These are phyloP conservation scores for Hartigia nigra DNA, from an alignment of 2,888 invertebrate genomes.

Conservation along the genomic window DNA sequence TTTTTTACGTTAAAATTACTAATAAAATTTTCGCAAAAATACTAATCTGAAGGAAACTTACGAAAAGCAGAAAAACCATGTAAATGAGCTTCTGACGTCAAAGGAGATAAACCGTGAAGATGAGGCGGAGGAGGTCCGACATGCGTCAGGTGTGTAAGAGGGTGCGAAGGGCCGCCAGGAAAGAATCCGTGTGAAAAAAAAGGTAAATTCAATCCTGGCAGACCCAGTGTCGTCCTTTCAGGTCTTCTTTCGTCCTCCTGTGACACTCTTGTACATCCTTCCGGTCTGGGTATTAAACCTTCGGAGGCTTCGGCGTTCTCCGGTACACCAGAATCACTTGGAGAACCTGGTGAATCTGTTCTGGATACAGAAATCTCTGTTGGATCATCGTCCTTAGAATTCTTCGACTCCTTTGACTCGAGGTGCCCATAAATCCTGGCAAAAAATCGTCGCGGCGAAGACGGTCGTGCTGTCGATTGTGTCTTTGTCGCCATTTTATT, in stretches of 20 bases:
- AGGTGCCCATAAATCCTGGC: constrained; percentile 83
- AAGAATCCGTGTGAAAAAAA: constrained; percentile 43
- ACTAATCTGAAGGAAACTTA: constrained; percentile 55
- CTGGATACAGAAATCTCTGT: background rate
- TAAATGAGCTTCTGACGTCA: constrained; percentile 57
- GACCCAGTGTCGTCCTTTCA: constrained; percentile 49
- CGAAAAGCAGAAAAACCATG: constrained; percentile 68
- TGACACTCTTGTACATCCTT: constrained; percentile 40
- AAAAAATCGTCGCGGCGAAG: constrained; percentile 84
- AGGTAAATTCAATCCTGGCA: constrained; percentile 42
- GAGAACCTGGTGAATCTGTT: background rate
- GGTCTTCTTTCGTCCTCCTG: constrained; percentile 54
- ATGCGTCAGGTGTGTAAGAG: constrained; percentile 58
- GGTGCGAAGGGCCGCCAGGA: constrained; percentile 56
- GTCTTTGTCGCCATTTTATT: constrained; percentile 46
- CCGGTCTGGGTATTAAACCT: constrained; percentile 16
- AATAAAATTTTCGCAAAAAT: constrained; percentile 11
- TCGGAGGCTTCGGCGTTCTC: background rate
- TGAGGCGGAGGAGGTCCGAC: constrained; percentile 65
- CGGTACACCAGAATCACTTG: background rate
- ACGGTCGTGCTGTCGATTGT: constrained; percentile 68
- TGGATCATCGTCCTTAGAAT: constrained; percentile 3
- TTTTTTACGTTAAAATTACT: background rate
- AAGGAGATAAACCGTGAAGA: constrained; percentile 43
- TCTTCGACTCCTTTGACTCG: constrained; percentile 63